phyloP scores from a whole-genome alignment of 2,888 invertebrate species.

The Heliconius sara region DNA sequence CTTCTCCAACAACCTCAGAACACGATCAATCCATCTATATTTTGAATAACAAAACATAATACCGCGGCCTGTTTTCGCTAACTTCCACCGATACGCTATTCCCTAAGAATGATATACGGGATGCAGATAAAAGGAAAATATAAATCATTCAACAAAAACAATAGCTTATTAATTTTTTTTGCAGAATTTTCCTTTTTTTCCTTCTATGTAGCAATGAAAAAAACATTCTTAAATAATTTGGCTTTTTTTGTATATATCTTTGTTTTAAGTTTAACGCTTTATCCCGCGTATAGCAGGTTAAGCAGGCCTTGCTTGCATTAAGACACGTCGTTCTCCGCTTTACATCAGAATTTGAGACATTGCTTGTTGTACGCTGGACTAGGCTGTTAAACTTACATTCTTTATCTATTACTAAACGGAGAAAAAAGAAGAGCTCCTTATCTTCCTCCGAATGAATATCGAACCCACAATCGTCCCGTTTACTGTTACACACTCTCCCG shows the following conservation, averaged over 20 bases:
- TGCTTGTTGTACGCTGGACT: no score
- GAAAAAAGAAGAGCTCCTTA: not conserved
- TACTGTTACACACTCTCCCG: not conserved
- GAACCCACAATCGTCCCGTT: not conserved
- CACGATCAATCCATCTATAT: not conserved
- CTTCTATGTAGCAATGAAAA: not conserved
- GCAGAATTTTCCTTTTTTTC: conserved; percentile 18
- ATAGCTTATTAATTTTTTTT: conserved; percentile 42
- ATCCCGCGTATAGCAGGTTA: no score
- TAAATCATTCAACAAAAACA: conserved; percentile 43
- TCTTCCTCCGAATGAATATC: not conserved
- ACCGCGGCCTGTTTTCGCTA: conserved; percentile 25
- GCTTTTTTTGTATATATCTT: not conserved
- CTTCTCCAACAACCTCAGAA: not conserved
- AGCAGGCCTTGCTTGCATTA: not conserved
- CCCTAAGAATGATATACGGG: conserved; percentile 41
- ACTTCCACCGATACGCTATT: conserved; percentile 30
- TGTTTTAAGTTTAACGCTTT: not conserved
- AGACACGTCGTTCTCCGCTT: not conserved
- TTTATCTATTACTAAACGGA: no score
- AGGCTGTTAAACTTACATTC: no score
- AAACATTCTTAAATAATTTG: not conserved
- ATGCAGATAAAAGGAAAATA: conserved; percentile 38
- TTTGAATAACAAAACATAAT: conserved; percentile 6
- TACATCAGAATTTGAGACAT: no score